Percentiles rank a stretch among this genome's conserved stretches.
These are phyloP conservation scores for Scolopax rusticola DNA, from an alignment of 2,797 vertebrate species.

Conservation along the genomic window DNA sequence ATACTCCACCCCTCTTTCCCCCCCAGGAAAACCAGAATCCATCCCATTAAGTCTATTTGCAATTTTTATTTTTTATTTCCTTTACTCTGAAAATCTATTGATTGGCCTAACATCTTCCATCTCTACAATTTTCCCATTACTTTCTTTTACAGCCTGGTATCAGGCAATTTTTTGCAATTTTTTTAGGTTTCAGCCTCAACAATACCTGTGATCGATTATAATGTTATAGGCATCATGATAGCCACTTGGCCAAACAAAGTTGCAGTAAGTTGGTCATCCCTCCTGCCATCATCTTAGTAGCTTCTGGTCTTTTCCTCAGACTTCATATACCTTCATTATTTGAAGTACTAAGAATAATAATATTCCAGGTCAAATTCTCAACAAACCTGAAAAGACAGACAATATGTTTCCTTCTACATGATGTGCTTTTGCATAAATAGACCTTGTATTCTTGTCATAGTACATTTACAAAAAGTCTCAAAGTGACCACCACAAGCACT, in stretches of 20 bases:
- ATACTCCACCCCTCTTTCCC: too few relatives aligned
- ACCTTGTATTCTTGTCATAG: background rate
- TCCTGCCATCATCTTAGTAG: background rate
- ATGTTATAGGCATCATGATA: background rate
- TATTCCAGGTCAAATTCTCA: background rate
- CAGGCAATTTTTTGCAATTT: background rate
- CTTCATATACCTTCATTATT: background rate
- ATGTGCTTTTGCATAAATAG: slow-evolving; percentile 6
- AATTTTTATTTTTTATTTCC: background rate
- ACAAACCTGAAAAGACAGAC: background rate
- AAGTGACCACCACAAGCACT: background rate
- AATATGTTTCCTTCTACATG: background rate
- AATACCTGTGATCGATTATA: background rate
- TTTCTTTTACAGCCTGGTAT: background rate
- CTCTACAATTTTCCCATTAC: background rate
- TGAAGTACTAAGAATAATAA: background rate
- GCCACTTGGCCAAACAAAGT: background rate
- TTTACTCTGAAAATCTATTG: background rate
- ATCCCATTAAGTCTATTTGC: background rate
- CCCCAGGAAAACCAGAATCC: background rate
- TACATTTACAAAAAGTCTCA: background rate
- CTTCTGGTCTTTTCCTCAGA: background rate
- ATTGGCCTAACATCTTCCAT: background rate
- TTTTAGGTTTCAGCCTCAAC: background rate
- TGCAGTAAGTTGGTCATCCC: background rate